Evolutionary conservation across 2,888 invertebrate genomes (phyloP).

Genomic region (Eustalomyia histrio): DNA sequence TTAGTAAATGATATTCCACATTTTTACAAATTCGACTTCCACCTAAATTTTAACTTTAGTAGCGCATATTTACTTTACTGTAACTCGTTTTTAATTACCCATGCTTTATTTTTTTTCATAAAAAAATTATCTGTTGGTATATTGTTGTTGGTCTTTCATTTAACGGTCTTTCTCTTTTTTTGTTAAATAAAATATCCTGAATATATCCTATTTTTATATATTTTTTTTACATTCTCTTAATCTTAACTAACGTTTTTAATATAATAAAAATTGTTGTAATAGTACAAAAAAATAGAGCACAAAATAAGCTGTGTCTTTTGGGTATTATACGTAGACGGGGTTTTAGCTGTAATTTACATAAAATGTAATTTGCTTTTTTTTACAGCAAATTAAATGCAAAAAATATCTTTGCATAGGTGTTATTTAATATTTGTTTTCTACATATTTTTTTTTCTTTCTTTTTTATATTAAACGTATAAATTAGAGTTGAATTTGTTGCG

Average conservation of each 20-base stretch:
- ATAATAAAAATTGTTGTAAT: neutral
- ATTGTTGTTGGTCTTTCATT: neutral
- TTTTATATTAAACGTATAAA: neutral
- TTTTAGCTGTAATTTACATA: constrained; percentile 59
- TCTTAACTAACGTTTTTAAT: constrained; percentile 26
- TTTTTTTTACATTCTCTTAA: constrained; percentile 22
- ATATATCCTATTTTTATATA: neutral
- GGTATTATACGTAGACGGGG: constrained; percentile 31
- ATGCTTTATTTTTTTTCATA: neutral
- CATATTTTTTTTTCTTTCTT: constrained; percentile 4
- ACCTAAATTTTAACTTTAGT: no score
- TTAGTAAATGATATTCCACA: no score
- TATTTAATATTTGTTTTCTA: constrained; percentile 34
- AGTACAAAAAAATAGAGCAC: constrained; percentile 15
- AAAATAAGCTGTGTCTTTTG: constrained; percentile 57
- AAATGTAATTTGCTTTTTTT: constrained; percentile 57
- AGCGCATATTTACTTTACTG: neutral
- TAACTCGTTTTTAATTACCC: neutral
- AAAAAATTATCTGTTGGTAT: neutral
- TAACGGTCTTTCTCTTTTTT: neutral
- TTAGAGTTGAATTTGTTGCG: constrained; percentile 6
- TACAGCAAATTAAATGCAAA: constrained; percentile 22
- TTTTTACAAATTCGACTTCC: no score
- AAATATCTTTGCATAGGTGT: constrained; percentile 13
- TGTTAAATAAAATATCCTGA: constrained; percentile 13